Base-by-base conservation (phyloP, 1,140 invertebrate species). In the Orchestia grillus region DNA sequence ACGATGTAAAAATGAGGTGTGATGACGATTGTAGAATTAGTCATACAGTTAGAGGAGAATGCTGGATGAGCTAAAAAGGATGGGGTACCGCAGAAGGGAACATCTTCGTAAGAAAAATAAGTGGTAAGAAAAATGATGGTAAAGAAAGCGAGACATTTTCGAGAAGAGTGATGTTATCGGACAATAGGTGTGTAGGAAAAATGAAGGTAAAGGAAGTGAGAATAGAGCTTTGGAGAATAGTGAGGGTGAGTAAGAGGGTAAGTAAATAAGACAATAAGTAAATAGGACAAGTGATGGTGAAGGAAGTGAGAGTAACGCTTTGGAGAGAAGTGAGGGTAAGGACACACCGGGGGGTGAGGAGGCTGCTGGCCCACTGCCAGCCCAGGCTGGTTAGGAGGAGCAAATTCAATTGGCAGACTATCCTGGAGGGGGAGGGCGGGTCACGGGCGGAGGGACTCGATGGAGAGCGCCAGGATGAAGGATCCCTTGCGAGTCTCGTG, bases 381-480 rank as follows among this genome's bases (percentile, higher is more conserved):
- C 43, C 92, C 92, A 94, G 92, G 36, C 92, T 94, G 92, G 92
- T 94, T 94, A 94, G 92, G 92, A 94, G 92, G 44, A 94, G 92
- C 92, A 94, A 94, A 94, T 94, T 94, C 92, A 94, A 94, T 94
- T 94, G 92, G 92, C 92, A 94, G 92, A 94, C 43, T 94, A 94
- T 94, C 44, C 92, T 45, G 43, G 44, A n/a, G 44, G 43, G 8
- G 44, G 40, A n/a, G 92, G 92, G 90, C 6, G 92, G 92, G 47
- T 53, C 6, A 28, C 43, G 19, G 92, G 92, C 16, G 92, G 43
- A 44, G 92, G 92, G 92, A 28, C 41, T 94, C 44, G 6, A 44
- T 42, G 44, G 92, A n/a, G 92, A 45, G 92, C 44, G 92, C 40
- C 36, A 44, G 92, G 44, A 47, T 44, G 92, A 94, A 44, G 43